These are phyloP conservation scores for Liopterus haemorrhoidalis DNA, from an alignment of 2,888 invertebrate species.

Conservation along the genomic window DNA sequence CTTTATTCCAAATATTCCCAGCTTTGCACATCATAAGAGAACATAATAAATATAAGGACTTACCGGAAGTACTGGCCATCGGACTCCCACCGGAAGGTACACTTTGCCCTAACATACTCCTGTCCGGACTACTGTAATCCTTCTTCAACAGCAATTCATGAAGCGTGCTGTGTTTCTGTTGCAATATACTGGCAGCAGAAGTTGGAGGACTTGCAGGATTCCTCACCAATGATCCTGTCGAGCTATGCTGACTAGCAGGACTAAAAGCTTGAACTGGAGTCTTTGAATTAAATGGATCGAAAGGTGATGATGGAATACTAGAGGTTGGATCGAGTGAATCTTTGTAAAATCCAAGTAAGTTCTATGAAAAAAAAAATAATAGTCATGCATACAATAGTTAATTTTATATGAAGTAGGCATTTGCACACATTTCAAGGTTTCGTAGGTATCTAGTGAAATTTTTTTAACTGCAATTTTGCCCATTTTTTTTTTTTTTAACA, in stretches of 20 bases:
- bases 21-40: constrained; percentile 30
- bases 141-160: constrained; percentile 66
- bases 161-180: constrained; percentile 47
- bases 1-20: too few species aligned
- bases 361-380: too few species aligned
- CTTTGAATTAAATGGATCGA: constrained; percentile 40
- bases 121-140: constrained; percentile 52
- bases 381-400: too few species aligned
- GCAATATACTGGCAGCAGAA: constrained; percentile 33
- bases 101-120: constrained; percentile 57
- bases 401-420: too few species aligned
- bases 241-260: constrained; percentile 61
- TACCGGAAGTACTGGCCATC: constrained; percentile 42
- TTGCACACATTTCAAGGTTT: too few species aligned
- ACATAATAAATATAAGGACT: constrained; percentile 41
- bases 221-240: constrained; percentile 50
- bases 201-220: constrained; percentile 44
- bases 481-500: too few species aligned
- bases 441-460: too few species aligned
- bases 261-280: constrained; percentile 52
- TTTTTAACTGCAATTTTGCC: too few species aligned
- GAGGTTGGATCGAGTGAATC: constrained; percentile 31
- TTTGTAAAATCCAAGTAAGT: constrained; percentile 17
- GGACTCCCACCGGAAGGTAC: constrained; percentile 54
- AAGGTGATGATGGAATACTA: constrained; percentile 50